phyloP scores from a whole-genome alignment of 2,113 vertebrate species.

The Megaceryle torquata region DNA sequence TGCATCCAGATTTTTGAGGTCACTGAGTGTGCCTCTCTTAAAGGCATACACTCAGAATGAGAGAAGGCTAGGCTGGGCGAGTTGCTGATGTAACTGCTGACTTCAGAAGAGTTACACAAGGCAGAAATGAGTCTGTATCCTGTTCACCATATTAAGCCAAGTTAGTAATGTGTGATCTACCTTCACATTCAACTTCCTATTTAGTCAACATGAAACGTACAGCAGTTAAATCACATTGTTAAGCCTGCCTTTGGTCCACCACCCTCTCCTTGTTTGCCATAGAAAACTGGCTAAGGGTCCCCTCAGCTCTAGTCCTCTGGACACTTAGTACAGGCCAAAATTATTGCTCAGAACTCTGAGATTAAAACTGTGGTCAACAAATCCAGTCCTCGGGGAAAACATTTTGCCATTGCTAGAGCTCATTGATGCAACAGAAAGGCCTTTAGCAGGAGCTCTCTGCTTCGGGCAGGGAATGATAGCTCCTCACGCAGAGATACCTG shows the following conservation, averaged over 20 bases:
- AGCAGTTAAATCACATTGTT: background rate
- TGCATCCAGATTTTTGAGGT: background rate
- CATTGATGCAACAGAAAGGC: background rate
- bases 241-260: background rate
- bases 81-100: background rate
- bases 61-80: background rate
- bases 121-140: constrained; percentile 26
- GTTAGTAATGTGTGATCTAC: background rate
- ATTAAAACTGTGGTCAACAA: background rate
- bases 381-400: background rate
- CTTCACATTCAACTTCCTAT: constrained; percentile 15
- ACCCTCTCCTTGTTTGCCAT: background rate
- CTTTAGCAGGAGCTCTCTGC: background rate
- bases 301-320: background rate
- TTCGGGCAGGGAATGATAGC: background rate
- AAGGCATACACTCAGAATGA: background rate
- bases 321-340: background rate
- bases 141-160: constrained; percentile 44
- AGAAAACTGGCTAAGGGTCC: background rate
- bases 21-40: background rate
- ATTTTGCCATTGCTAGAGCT: background rate
- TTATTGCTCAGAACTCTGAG: background rate
- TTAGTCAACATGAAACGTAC: constrained; percentile 38
- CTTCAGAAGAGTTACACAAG: constrained; percentile 19
- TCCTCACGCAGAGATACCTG: background rate